Percentiles rank a stretch among this genome's conserved stretches.
Evolutionary conservation across 2,113 vertebrate genomes (phyloP).

Genomic region (Ondatra zibethicus): DNA sequence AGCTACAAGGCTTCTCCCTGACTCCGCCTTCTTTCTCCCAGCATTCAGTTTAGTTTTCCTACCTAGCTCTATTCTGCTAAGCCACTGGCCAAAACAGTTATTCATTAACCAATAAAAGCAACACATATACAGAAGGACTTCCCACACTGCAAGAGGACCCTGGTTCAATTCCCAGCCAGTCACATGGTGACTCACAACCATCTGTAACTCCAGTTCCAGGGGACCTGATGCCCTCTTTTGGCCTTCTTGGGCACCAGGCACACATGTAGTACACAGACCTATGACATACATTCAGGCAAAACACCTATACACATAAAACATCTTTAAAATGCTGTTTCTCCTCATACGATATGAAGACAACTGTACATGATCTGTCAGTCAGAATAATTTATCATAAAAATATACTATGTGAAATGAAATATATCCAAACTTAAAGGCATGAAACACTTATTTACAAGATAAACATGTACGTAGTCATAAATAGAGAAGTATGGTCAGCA

Average conservation of each 20-base stretch:
- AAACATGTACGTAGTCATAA: not conserved
- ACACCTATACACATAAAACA: not conserved
- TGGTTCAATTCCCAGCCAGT: not conserved
- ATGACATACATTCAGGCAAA: not conserved
- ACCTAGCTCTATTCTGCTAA: too few species aligned
- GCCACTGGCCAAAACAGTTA: too few species aligned
- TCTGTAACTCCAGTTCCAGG: not conserved
- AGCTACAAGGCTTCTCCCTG: too few species aligned
- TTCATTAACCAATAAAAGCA: too few species aligned
- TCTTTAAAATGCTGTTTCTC: not conserved
- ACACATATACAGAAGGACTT: too few species aligned
- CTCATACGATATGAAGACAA: not conserved
- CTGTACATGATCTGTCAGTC: not conserved
- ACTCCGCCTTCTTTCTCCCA: too few species aligned
- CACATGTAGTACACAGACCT: not conserved
- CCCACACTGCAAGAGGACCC: too few species aligned
- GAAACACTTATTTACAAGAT: not conserved
- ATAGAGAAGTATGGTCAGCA: too few species aligned
- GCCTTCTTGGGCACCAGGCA: not conserved
- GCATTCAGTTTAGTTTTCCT: too few species aligned
- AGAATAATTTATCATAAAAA: not conserved
- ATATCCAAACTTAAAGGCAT: not conserved
- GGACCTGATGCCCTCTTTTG: not conserved
- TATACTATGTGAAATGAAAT: not conserved
- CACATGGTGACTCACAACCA: not conserved